These are phyloP conservation scores for Cyanistes caeruleus DNA, from an alignment of 2,113 vertebrate genomes.

Conservation along the genomic window DNA sequence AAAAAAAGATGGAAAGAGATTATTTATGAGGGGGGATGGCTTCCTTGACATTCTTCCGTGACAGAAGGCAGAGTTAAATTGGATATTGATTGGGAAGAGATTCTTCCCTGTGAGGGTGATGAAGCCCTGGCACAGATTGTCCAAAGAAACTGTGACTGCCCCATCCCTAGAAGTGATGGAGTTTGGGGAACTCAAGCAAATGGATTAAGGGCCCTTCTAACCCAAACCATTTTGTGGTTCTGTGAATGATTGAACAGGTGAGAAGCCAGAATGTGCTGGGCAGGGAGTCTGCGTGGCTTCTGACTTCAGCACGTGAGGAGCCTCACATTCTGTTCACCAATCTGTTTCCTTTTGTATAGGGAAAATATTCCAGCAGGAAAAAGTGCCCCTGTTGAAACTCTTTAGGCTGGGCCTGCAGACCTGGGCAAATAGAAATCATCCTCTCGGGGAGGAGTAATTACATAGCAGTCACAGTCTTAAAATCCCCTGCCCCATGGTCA, in stretches of 20 bases:
- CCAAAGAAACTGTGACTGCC: not conserved
- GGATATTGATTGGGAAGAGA: not conserved
- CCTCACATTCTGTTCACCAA: not conserved
- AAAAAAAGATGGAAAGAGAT: not conserved
- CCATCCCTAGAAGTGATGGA: not conserved
- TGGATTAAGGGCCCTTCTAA: not conserved
- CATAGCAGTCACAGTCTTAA: not conserved
- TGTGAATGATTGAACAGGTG: not conserved
- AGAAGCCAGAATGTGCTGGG: not conserved
- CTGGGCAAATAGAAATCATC: not conserved
- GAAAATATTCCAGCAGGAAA: not conserved
- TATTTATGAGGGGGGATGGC: not conserved
- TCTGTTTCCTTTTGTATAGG: not conserved
- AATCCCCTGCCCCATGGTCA: fast-evolving
- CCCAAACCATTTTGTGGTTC: not conserved
- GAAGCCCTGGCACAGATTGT: not conserved
- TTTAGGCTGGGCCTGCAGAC: not conserved
- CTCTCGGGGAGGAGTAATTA: not conserved
- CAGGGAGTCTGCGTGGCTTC: not conserved
- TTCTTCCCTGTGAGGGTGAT: not conserved
- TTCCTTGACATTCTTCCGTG: not conserved
- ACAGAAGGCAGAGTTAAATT: not conserved
- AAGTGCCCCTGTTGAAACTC: not conserved
- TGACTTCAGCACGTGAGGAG: not conserved
- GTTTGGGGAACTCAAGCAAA: not conserved